phyloP scores from a whole-genome alignment of 2,113 vertebrate species.

The Boulengeromyrus knoepffleri region DNA sequence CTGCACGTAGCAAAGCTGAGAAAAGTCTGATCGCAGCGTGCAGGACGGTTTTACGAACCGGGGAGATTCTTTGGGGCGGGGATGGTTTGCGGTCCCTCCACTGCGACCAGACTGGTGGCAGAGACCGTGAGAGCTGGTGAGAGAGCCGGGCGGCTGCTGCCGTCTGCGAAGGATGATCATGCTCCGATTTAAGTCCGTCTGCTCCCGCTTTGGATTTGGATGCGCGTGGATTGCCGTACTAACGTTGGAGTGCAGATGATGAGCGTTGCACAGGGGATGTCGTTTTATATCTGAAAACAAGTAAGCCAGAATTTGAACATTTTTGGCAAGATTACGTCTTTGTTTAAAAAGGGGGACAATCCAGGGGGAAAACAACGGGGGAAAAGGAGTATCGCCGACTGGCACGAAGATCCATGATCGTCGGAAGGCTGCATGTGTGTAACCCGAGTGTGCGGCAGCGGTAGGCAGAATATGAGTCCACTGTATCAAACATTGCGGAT shows the following conservation, averaged over 20 bases:
- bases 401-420: slow-evolving; percentile 30
- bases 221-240: slow-evolving; percentile 46
- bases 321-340: slow-evolving; percentile 31
- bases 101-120: slow-evolving; percentile 36
- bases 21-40: slow-evolving; percentile 29
- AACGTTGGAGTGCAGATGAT: slow-evolving; percentile 47
- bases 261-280: slow-evolving; percentile 44
- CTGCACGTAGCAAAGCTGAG: slow-evolving; percentile 44
- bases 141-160: slow-evolving; percentile 45
- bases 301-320: slow-evolving; percentile 21
- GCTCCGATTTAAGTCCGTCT: slow-evolving; percentile 33
- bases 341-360: slow-evolving; percentile 34
- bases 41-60: slow-evolving; percentile 40
- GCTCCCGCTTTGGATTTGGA: slow-evolving; percentile 47
- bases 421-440: slow-evolving; percentile 37
- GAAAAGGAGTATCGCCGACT: slow-evolving; percentile 29
- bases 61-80: slow-evolving; percentile 46
- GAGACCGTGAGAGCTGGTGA: slow-evolving; percentile 45
- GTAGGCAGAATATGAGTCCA: slow-evolving; percentile 45
- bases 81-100: slow-evolving; percentile 52
- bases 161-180: slow-evolving; percentile 51
- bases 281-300: slow-evolving; percentile 38
- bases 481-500: slow-evolving; percentile 68
- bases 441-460: slow-evolving; percentile 40
- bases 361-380: slow-evolving; percentile 31